Evolutionary conservation across 2,888 invertebrate genomes (phyloP).

Genomic region (Hyles lineata): DNA sequence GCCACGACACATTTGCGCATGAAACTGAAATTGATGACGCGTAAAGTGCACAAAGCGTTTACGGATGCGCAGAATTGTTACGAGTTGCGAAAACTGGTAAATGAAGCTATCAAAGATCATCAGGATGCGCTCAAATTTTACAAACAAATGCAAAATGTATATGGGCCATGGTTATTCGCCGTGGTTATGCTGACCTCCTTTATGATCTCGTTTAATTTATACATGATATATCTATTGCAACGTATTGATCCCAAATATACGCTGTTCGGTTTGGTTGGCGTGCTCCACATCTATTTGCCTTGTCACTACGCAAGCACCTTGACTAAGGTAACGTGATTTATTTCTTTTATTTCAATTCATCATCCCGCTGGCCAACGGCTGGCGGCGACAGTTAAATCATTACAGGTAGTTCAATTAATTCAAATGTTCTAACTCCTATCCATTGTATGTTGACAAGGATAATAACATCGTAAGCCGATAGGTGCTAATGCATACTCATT

Average conservation of each 20-base stretch:
- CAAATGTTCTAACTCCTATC: constrained; percentile 10
- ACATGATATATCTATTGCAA: constrained; percentile 58
- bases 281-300: constrained; percentile 65
- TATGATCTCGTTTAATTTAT: constrained; percentile 66
- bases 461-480: constrained; percentile 18
- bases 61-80: constrained; percentile 44
- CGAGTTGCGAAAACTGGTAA: constrained; percentile 53
- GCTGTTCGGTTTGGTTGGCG: constrained; percentile 57
- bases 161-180: constrained; percentile 65
- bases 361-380: constrained; percentile 21
- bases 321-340: constrained; percentile 55
- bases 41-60: constrained; percentile 59
- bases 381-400: constrained; percentile 13
- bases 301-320: constrained; percentile 65
- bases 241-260: constrained; percentile 61
- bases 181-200: constrained; percentile 62
- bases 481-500: constrained; percentile 13
- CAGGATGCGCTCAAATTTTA: constrained; percentile 63
- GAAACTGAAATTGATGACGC: constrained; percentile 63
- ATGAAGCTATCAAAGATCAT: constrained; percentile 60
- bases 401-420: constrained; percentile 27
- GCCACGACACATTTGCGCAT: constrained; percentile 64
- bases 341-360: constrained; percentile 29
- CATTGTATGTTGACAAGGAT: constrained; percentile 27
- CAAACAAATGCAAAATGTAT: constrained; percentile 58